These are phyloP conservation scores for Rhyzopertha dominica DNA, from an alignment of 1,140 invertebrate species.

Conservation along the genomic window DNA sequence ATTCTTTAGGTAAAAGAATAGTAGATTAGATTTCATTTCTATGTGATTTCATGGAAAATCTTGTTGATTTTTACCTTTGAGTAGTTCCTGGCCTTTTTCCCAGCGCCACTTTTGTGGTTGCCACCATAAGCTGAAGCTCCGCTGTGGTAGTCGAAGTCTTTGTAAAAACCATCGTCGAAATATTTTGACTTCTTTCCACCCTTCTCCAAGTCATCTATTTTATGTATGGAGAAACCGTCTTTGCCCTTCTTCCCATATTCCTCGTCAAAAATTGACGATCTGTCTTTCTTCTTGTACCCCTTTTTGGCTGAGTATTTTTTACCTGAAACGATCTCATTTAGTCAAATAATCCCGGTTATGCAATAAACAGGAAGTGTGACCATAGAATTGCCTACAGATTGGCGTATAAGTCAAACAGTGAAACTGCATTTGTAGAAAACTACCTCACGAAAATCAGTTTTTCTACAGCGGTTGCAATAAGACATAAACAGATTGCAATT, in stretches of 20 bases:
- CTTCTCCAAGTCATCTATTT: constrained; percentile 26
- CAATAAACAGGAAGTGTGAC: too few species aligned
- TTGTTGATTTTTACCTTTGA: constrained; percentile 26
- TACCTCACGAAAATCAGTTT: too few species aligned
- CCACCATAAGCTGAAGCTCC: constrained; percentile 30
- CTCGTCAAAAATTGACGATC: constrained; percentile 30
- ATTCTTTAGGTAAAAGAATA: too few species aligned
- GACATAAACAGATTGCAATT: too few species aligned
- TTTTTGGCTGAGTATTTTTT: constrained; percentile 23
- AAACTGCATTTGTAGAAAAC: too few species aligned
- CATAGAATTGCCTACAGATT: too few species aligned
- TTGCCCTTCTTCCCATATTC: constrained; percentile 31
- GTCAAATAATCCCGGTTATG: too few species aligned
- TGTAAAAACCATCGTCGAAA: constrained; percentile 23
- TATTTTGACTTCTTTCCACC: constrained; percentile 33
- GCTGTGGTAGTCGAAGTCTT: constrained; percentile 24
- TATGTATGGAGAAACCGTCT: constrained; percentile 22
- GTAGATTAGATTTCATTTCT: too few species aligned
- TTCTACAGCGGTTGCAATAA: too few species aligned
- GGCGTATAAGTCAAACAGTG: too few species aligned
- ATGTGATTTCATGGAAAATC: too few species aligned
- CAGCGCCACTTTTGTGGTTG: constrained; percentile 28
- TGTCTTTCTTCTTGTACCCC: constrained; percentile 21
- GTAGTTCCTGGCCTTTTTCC: constrained; percentile 31
- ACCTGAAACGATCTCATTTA: too few species aligned